These are phyloP conservation scores for Neodon shergylaensis DNA, from an alignment of 2,113 vertebrate genomes.

Conservation along the genomic window DNA sequence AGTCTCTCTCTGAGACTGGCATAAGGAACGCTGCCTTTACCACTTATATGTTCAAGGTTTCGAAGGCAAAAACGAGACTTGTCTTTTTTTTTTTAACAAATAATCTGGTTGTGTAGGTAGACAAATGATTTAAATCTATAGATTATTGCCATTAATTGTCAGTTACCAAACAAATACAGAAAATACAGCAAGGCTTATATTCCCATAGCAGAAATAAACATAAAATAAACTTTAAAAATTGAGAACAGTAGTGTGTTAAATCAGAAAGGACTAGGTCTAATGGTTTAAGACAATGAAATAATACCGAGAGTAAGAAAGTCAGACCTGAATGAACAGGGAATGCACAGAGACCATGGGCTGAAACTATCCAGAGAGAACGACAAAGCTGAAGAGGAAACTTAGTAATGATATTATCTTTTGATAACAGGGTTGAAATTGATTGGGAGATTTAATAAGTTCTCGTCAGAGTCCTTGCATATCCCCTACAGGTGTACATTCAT, in stretches of 20 bases:
- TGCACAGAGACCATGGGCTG: neutral
- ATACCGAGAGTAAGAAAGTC: neutral
- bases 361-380: neutral
- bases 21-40: neutral
- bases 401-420: neutral
- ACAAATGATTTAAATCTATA: neutral
- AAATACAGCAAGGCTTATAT: neutral
- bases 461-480: neutral
- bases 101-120: neutral
- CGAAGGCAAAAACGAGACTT: neutral
- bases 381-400: neutral
- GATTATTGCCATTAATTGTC: neutral
- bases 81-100: neutral
- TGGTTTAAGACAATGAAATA: neutral
- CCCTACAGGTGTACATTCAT: neutral
- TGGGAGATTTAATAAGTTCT: slow-evolving; percentile 20
- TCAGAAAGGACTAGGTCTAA: neutral
- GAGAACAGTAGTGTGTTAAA: neutral
- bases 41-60: neutral
- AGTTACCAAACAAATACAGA: neutral
- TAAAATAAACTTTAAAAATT: neutral
- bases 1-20: neutral
- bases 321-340: neutral
- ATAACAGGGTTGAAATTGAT: neutral
- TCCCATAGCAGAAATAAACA: neutral